A percentile compares a stretch with the other conserved stretches of the same genome.
phyloP scores from a whole-genome alignment of 64 coral and sea anemone genomes.

The Hydrozoanthus tunicans region DNA sequence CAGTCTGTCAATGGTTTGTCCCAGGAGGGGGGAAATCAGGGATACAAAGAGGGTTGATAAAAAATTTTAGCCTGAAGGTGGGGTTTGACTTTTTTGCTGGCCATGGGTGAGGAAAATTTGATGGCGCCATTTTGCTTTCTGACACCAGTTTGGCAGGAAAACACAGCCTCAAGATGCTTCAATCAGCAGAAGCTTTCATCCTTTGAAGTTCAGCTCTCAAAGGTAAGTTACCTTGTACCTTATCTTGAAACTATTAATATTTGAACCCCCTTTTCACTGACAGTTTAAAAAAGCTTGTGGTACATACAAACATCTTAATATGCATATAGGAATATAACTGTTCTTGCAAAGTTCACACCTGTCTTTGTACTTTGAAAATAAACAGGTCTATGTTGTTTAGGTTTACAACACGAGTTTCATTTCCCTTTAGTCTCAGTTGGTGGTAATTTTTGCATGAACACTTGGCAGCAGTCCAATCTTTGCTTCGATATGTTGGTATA shows the following conservation, averaged over 20 bases:
- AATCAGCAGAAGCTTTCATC: neutral
- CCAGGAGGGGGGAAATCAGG: neutral
- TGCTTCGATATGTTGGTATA: neutral
- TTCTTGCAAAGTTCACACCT: neutral
- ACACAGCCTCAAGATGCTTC: neutral
- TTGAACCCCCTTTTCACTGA: too few species aligned
- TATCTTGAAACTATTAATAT: neutral
- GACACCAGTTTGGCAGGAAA: neutral
- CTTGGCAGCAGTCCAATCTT: neutral
- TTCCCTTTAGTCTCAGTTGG: constrained; percentile 4
- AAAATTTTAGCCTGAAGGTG: neutral
- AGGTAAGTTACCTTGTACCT: neutral
- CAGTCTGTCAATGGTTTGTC: neutral
- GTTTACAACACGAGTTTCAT: constrained; percentile 8
- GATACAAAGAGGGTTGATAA: neutral
- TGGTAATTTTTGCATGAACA: constrained; percentile 17
- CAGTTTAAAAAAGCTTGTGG: neutral
- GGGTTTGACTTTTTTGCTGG: too few species aligned
- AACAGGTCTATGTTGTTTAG: neutral
- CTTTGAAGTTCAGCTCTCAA: neutral
- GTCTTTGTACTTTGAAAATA: constrained; percentile 3
- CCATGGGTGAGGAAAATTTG: neutral
- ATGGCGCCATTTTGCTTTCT: neutral
- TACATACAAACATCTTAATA: neutral
- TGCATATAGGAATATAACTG: neutral